phyloP scores from a whole-genome alignment of 2,888 invertebrate species.

The Gryllus longicercus region DNA sequence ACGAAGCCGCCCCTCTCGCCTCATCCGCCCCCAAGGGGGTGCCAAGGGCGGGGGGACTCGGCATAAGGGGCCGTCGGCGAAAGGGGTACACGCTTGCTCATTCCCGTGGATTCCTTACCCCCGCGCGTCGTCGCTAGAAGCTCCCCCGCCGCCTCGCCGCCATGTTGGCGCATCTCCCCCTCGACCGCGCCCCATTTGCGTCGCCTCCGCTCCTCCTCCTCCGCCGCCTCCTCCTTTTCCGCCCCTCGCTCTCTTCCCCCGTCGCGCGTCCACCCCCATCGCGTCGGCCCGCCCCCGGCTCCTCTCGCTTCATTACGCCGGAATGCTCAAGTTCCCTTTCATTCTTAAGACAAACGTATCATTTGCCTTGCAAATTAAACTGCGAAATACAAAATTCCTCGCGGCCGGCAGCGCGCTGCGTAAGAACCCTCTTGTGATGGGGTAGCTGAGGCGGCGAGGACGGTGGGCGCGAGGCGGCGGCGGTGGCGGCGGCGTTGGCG shows the following conservation, averaged over 20 bases:
- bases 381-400: constrained; percentile 17
- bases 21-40: too few relatives aligned
- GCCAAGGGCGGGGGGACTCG: too few relatives aligned
- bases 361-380: constrained; percentile 17
- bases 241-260: neutral
- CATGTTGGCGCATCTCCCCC: neutral
- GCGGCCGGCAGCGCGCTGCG: neutral
- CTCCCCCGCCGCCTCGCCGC: neutral
- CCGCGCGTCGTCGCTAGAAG: neutral
- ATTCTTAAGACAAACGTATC: constrained; percentile 17
- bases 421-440: neutral
- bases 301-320: constrained; percentile 17
- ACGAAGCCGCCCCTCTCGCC: neutral
- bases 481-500: neutral
- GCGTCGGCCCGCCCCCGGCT: neutral
- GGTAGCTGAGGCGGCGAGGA: neutral
- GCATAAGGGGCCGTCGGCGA: too few relatives aligned
- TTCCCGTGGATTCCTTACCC: too few relatives aligned
- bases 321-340: constrained; percentile 17
- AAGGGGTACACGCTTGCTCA: too few relatives aligned
- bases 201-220: neutral
- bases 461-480: neutral
- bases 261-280: neutral
- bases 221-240: neutral
- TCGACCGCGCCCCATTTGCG: neutral